Evolutionary conservation across 2,888 invertebrate genomes (phyloP).

Genomic region (Oxystoma pomonae): DNA sequence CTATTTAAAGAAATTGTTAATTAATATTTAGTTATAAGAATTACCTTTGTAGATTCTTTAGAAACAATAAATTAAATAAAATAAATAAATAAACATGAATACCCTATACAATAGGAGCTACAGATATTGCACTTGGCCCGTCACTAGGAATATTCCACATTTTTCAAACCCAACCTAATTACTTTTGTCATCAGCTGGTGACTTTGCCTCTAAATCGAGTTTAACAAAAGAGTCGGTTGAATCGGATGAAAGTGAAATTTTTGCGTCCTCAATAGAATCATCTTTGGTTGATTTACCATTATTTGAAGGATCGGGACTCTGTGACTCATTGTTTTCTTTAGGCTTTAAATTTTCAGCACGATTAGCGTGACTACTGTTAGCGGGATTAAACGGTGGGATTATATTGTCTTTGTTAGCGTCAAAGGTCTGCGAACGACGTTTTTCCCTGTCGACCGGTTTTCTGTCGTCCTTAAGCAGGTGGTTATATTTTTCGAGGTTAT

Average conservation of each 20-base stretch:
- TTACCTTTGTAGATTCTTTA: too few relatives aligned
- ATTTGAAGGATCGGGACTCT: background rate
- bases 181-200: conserved; percentile 25
- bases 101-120: too few relatives aligned
- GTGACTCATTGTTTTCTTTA: background rate
- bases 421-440: conserved; percentile 21
- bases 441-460: conserved; percentile 31
- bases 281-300: background rate
- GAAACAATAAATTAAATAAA: too few relatives aligned
- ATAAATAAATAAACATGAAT: too few relatives aligned
- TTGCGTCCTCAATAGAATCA: conserved; percentile 10
- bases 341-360: background rate
- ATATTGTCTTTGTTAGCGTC: conserved; percentile 26
- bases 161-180: too few relatives aligned
- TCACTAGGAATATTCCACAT: too few relatives aligned
- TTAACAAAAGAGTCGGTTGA: conserved; percentile 40
- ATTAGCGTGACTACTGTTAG: conserved; percentile 12
- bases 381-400: conserved; percentile 3
- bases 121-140: too few relatives aligned
- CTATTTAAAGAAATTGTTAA: too few relatives aligned
- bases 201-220: conserved; percentile 34
- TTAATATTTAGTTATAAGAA: too few relatives aligned
- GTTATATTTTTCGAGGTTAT: conserved; percentile 85
- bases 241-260: conserved; percentile 32
- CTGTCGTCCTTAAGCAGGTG: conserved; percentile 61